These are phyloP conservation scores for Scyliorhinus canicula DNA, from an alignment of 2,797 vertebrate genomes.

Conservation along the genomic window DNA sequence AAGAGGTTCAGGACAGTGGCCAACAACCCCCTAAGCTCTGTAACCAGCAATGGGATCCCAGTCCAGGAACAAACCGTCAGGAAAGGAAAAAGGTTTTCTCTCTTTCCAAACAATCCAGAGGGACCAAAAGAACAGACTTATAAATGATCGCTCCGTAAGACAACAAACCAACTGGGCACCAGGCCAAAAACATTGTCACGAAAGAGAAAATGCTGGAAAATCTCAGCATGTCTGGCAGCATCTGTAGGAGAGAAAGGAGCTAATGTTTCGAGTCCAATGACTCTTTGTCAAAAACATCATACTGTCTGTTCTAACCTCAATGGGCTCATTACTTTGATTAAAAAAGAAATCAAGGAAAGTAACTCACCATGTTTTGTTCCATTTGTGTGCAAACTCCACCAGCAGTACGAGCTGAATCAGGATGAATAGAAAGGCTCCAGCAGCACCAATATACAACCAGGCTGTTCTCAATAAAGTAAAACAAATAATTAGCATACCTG, in stretches of 20 bases:
- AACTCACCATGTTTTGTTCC: slow-evolving; percentile 97
- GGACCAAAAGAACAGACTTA: not conserved
- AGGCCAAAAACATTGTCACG: not conserved
- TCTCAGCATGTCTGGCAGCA: no score
- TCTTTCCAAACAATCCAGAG: not conserved
- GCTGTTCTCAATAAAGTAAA: slow-evolving; percentile 56
- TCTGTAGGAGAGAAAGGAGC: no score
- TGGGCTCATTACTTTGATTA: not conserved
- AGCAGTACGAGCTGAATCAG: slow-evolving; percentile 85
- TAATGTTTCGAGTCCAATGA: no score
- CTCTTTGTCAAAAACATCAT: no score
- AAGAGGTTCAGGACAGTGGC: not conserved
- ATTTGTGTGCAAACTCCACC: slow-evolving; percentile 92
- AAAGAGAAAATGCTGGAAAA: no score
- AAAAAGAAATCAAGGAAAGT: not conserved
- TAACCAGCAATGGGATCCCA: not conserved
- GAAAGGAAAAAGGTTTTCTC: not conserved
- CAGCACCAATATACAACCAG: slow-evolving; percentile 82
- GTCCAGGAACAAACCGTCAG: not conserved
- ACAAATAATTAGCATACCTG: slow-evolving; percentile 3
- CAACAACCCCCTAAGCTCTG: not conserved
- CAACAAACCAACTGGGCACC: not conserved
- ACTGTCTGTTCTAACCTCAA: not conserved
- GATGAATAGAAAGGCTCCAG: slow-evolving; percentile 76
- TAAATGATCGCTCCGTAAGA: not conserved